Conservation (phyloP, 2,797 vertebrate species). For the Sebastes diploproa region DNA sequence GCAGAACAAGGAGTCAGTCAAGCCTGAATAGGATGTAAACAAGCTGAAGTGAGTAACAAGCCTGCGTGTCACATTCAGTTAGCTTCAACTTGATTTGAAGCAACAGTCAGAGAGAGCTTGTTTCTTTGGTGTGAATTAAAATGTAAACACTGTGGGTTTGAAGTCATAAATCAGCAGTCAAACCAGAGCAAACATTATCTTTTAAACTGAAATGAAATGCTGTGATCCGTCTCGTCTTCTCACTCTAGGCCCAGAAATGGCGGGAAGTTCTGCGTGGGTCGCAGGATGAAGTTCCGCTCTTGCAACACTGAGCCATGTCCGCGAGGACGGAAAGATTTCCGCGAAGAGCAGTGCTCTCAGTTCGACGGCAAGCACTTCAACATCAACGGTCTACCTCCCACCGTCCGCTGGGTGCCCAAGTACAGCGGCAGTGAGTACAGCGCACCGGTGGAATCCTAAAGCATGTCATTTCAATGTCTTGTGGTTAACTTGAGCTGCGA, state of each 20-base stretch:
- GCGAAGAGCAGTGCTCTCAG: slow-evolving; percentile 94
- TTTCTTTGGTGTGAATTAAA: neutral
- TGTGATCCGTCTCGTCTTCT: neutral
- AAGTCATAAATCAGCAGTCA: slow-evolving; percentile 1
- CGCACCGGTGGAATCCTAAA: slow-evolving; percentile 36
- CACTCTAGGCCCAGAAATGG: slow-evolving; percentile 90
- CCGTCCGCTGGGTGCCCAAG: slow-evolving; percentile 95
- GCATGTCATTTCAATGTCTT: neutral
- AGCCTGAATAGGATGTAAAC: slow-evolving; percentile 16
- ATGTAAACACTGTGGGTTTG: neutral
- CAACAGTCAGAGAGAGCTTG: neutral
- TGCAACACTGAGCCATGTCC: slow-evolving; percentile 96
- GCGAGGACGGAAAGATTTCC: slow-evolving; percentile 89
- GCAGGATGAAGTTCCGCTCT: slow-evolving; percentile 97
- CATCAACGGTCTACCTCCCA: slow-evolving; percentile 92
- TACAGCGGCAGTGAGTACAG: slow-evolving; percentile 96
- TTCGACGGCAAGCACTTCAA: slow-evolving; percentile 97
- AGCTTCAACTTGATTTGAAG: neutral
- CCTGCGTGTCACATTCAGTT: neutral
- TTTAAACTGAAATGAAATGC: neutral
- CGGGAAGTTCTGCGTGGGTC: slow-evolving; percentile 94
- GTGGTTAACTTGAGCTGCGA: neutral
- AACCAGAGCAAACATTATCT: slow-evolving; percentile 1
- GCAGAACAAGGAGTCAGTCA: neutral
- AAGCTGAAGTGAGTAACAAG: slow-evolving; percentile 8